These are phyloP conservation scores for Epinotia nisella DNA, from an alignment of 2,888 invertebrate species.

Conservation along the genomic window DNA sequence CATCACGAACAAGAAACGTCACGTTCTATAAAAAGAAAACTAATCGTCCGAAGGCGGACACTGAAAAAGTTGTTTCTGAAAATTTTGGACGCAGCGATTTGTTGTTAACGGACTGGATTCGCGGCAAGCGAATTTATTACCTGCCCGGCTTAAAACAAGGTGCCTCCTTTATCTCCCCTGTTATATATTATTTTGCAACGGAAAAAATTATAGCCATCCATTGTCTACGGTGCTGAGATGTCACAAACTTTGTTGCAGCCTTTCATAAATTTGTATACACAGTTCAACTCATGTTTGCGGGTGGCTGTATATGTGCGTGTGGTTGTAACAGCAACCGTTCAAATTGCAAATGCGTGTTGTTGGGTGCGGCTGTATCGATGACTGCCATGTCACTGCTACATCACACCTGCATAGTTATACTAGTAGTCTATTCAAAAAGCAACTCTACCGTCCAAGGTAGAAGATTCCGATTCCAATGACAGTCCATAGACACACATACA, in stretches of 20 bases:
- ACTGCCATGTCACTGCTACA: no score
- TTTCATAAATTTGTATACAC: constrained; percentile 33
- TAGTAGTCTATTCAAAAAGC: no score
- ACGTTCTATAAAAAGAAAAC: constrained; percentile 33
- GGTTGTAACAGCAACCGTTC: no score
- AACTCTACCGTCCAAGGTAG: no score
- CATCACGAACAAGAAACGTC: constrained; percentile 18
- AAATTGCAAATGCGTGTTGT: no score
- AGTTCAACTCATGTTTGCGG: no score
- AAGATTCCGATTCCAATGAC: no score
- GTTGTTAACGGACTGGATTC: constrained; percentile 51
- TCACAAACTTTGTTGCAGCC: constrained; percentile 40
- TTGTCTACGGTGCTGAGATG: constrained; percentile 35
- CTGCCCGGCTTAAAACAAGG: constrained; percentile 45
- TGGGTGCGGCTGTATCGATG: no score
- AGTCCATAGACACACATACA: no score
- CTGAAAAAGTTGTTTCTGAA: constrained; percentile 66
- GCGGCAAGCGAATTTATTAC: constrained; percentile 45
- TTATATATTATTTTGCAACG: constrained; percentile 43
- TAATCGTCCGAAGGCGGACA: constrained; percentile 54
- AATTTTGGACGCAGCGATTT: constrained; percentile 66
- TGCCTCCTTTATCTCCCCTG: constrained; percentile 36
- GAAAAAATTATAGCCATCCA: constrained; percentile 43
- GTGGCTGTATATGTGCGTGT: no score
- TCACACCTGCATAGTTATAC: no score